These are phyloP conservation scores for Trachymyrmex cornetzi DNA, from an alignment of 1,140 invertebrate species.

Conservation along the genomic window DNA sequence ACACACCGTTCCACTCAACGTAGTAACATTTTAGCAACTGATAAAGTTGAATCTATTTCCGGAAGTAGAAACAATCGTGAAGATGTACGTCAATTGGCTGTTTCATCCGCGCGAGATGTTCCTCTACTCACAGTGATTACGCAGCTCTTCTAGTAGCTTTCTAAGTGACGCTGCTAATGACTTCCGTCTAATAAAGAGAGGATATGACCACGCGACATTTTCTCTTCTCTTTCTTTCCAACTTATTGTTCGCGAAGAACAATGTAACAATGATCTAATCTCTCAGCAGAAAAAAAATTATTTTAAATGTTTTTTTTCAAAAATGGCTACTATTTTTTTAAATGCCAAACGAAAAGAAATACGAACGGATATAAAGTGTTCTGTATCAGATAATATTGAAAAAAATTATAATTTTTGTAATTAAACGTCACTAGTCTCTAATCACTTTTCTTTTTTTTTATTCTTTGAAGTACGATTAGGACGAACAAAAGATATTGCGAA, in stretches of 20 bases:
- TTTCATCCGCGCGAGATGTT: not conserved
- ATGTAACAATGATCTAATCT: not conserved
- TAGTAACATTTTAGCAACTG: not conserved
- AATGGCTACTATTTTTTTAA: not conserved
- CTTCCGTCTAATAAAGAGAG: conserved; percentile 34
- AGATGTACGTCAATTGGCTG: not conserved
- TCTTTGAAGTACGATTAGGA: not conserved
- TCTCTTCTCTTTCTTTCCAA: not conserved
- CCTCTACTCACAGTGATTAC: conserved; percentile 24
- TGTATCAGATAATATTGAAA: not conserved
- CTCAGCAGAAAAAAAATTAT: not conserved
- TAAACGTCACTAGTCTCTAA: not conserved
- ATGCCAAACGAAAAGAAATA: not conserved
- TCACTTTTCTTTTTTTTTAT: not conserved
- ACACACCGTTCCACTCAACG: not conserved
- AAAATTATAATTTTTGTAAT: conserved; percentile 13
- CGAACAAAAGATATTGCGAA: not conserved
- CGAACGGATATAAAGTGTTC: not conserved
- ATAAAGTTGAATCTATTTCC: conserved; percentile 29
- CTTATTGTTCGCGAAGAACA: not conserved
- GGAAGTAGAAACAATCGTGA: not conserved
- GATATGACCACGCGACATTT: not conserved
- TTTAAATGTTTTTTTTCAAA: not conserved
- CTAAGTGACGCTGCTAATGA: conserved; percentile 31
- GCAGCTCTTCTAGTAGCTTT: conserved; percentile 18